phyloP scores from a whole-genome alignment of 2,113 vertebrate genomes.

The Malaclemys terrapin region DNA sequence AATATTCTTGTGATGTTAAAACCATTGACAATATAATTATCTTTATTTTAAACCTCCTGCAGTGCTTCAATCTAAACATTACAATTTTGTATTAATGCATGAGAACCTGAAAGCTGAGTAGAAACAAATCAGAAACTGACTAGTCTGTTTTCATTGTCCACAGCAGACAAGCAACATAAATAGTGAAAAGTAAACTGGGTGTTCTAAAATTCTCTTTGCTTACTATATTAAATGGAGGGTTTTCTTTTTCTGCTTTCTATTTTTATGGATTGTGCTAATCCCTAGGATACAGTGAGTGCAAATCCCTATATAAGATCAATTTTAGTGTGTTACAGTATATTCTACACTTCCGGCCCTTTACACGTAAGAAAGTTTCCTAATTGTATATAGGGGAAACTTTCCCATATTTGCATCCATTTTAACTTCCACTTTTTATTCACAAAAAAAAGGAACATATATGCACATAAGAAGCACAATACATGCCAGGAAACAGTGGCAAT shows the following conservation, averaged over 20 bases:
- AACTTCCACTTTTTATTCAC: neutral
- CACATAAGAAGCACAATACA: neutral
- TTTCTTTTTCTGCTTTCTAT: neutral
- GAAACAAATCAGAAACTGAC: neutral
- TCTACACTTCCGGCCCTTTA: neutral
- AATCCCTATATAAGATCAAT: neutral
- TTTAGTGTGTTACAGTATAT: neutral
- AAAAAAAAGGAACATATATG: neutral
- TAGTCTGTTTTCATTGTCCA: neutral
- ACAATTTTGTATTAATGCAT: neutral
- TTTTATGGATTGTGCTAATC: neutral
- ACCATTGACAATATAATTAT: neutral
- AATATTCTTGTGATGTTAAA: neutral
- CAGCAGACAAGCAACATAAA: neutral
- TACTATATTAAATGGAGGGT: neutral
- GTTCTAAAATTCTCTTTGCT: neutral
- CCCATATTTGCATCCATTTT: neutral
- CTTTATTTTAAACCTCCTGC: neutral
- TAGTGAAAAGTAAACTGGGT: neutral
- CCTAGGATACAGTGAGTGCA: neutral
- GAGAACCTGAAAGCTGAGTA: neutral
- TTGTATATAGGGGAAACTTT: neutral
- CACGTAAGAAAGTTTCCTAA: neutral
- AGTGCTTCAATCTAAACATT: neutral
- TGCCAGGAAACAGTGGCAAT: neutral